Conservation (phyloP, 2,113 vertebrate genomes). For the Recurvirostra avosetta region DNA sequence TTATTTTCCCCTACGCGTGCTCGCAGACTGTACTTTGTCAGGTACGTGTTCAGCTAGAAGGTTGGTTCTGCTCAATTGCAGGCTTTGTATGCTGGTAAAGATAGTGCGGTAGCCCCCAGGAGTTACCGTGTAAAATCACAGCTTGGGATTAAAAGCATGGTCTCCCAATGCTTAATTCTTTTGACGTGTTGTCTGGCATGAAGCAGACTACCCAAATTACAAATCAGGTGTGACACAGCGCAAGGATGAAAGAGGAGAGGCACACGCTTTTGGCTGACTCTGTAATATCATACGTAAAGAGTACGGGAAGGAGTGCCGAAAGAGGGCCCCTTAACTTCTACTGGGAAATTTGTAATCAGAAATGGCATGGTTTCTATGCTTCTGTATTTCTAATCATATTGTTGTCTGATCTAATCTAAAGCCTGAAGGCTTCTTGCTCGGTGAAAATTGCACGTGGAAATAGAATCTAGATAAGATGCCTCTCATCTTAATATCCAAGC, state of each 20-base stretch:
- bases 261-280: neutral
- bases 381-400: neutral
- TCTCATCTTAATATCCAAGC: neutral
- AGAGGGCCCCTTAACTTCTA: neutral
- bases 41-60: neutral
- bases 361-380: neutral
- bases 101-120: neutral
- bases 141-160: neutral
- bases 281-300: neutral
- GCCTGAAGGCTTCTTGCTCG: neutral
- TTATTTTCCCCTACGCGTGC: rapidly evolving
- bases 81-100: neutral
- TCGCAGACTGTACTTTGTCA: neutral
- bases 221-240: neutral
- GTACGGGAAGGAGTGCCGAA: neutral
- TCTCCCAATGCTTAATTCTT: neutral
- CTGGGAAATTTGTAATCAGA: neutral
- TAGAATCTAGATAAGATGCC: neutral
- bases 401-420: neutral
- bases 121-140: neutral
- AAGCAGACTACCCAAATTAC: neutral
- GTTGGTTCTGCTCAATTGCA: neutral
- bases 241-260: neutral
- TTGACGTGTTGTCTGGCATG: neutral
- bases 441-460: constrained; percentile 36